Evolutionary conservation across 1,140 invertebrate species (phyloP), one percentile per base, ranked within the genome.

Genomic region (Eurytemora carolleeae): DNA sequence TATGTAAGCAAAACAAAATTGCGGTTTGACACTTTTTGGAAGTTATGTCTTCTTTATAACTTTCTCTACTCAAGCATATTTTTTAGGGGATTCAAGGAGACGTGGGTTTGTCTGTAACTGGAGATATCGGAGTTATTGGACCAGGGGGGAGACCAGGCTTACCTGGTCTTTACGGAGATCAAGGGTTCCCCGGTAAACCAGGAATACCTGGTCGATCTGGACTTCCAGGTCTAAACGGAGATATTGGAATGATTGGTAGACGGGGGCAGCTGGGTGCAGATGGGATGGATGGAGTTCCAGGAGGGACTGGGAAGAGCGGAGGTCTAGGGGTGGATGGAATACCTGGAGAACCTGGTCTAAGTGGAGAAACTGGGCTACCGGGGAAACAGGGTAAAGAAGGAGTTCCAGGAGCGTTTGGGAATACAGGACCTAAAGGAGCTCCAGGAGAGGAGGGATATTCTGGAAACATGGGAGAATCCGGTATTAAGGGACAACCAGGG

Each of bases 401-500:
- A 7, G 7, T 44, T 44, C 31, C n/a, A 44, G 31, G 31, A n/a
- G 31, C 7, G n/a, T n/a, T n/a, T 12, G 31, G 31, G 7, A 12
- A 44, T 44, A 44, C n/a, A n/a, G 31, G 31, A 12, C 7, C 31
- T 44, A 44, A 44, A n/a, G 31, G 31, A 12, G 31, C 31, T 44
- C 31, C 31, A 44, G 31, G 31, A 12, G 31, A 44, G 7, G 31
- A 44, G n/a, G 31, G 31, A 44, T 12, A 12, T 44, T n/a, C 31
- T 12, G 31, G 31, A 7, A 44, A 44, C 7, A 7, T n/a, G 7
- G 74, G 74, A 22, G 55, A 63, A 19, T 64, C 64, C 53, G 73
- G 73, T 24, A 64, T 65, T 66, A 55, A 58, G 67, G 71, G 71
- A 67, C 22, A 55, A 19, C 52, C 55, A 52, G 66, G 65, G 17